These are phyloP conservation scores for Apogon talboti DNA, from an alignment of 2,797 vertebrate genomes.

Conservation along the genomic window DNA sequence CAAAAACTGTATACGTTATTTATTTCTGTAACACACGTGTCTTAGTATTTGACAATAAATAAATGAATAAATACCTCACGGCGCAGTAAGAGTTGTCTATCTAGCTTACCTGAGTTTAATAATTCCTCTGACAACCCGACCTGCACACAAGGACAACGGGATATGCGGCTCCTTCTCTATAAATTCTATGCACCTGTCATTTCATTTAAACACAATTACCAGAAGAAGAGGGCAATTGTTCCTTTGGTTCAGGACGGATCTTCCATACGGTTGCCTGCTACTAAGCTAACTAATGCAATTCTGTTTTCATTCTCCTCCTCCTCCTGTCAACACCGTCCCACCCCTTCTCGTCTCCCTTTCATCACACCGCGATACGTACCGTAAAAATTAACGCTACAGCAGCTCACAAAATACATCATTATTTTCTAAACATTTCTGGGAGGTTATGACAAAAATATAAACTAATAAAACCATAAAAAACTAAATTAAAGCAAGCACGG, in stretches of 20 bases:
- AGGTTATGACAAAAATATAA: neutral
- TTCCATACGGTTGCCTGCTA: conserved; percentile 20
- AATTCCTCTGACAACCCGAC: conserved; percentile 78
- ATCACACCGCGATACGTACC: neutral
- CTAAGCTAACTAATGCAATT: conserved; percentile 43
- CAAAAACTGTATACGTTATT: fast-evolving
- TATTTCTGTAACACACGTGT: neutral
- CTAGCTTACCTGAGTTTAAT: conserved; percentile 79
- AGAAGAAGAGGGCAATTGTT: conserved; percentile 7
- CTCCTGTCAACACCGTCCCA: conserved; percentile 41
- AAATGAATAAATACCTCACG: neutral
- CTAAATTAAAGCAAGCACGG: neutral
- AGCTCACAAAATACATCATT: fast-evolving
- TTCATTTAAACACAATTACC: conserved; percentile 9
- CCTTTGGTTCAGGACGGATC: conserved; percentile 17
- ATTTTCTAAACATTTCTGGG: neutral
- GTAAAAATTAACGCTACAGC: neutral
- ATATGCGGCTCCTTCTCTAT: conserved; percentile 17
- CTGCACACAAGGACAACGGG: conserved; percentile 65
- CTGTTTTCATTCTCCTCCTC: conserved; percentile 39
- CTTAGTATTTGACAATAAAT: neutral
- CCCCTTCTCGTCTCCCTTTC: conserved; percentile 23
- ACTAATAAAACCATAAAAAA: neutral
- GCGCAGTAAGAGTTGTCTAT: conserved; percentile 16
- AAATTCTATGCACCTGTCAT: conserved; percentile 41